These are phyloP conservation scores for Salvator merianae DNA, from an alignment of 2,113 vertebrate species.

Conservation along the genomic window DNA sequence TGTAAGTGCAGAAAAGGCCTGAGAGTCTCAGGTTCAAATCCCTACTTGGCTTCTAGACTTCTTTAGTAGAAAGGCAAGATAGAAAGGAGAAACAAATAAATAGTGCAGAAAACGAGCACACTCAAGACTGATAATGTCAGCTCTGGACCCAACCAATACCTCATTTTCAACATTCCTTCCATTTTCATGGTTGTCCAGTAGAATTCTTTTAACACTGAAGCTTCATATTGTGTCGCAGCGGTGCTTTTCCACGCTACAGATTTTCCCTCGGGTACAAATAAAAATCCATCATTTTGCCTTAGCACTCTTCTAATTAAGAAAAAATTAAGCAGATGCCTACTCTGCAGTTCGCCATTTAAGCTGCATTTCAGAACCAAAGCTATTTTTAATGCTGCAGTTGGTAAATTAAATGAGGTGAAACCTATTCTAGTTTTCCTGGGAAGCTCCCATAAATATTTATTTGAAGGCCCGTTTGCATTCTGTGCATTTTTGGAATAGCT, in stretches of 20 bases:
- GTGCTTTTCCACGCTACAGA: neutral
- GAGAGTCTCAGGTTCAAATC: no score
- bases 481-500: neutral
- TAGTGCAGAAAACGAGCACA: no score
- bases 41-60: no score
- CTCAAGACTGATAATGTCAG: no score
- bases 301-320: neutral
- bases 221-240: neutral
- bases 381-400: slow-evolving; percentile 9
- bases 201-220: neutral
- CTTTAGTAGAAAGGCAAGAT: no score
- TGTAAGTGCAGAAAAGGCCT: no score
- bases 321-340: neutral
- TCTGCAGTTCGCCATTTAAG: neutral
- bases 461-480: neutral
- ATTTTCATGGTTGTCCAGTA: no score
- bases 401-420: slow-evolving; percentile 5
- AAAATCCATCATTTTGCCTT: neutral
- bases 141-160: no score
- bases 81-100: no score
- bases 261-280: neutral
- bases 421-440: neutral
- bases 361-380: neutral
- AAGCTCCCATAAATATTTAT: slow-evolving; percentile 18
- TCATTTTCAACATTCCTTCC: no score